Conservation (phyloP, 2,888 invertebrate genomes). For the Leptopilina drosophilae region DNA sequence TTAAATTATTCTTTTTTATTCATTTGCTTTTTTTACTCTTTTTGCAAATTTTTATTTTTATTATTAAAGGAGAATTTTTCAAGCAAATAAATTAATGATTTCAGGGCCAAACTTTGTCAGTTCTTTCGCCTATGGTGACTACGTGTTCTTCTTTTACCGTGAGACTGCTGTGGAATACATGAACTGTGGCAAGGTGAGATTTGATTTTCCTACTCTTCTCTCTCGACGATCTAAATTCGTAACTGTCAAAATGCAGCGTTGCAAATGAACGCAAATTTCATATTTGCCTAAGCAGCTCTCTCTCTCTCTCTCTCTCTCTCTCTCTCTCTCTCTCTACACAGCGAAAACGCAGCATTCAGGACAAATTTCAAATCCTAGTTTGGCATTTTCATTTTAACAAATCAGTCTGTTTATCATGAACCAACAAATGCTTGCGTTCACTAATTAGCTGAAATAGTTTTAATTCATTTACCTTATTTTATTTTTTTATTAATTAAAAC, state of each 20-base stretch:
- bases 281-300: slow-evolving; percentile 32
- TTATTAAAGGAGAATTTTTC: slow-evolving; percentile 12
- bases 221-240: neutral
- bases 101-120: slow-evolving; percentile 93
- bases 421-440: neutral
- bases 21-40: no score
- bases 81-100: slow-evolving; percentile 63
- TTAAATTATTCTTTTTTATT: no score
- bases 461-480: no score
- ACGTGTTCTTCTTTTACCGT: slow-evolving; percentile 94
- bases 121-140: slow-evolving; percentile 90
- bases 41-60: neutral
- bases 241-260: slow-evolving; percentile 31
- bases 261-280: slow-evolving; percentile 31
- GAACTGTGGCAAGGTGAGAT: slow-evolving; percentile 91
- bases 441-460: neutral
- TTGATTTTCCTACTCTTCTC: slow-evolving; percentile 29
- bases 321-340: no score
- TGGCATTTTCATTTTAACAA: neutral
- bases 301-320: neutral
- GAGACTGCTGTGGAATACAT: slow-evolving; percentile 95
- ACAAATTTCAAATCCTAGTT: slow-evolving; percentile 17
- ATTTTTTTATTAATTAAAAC: no score
- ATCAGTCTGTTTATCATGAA: neutral
- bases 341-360: slow-evolving; percentile 26